These are phyloP conservation scores for Agrochola litura DNA, from an alignment of 2,888 invertebrate species.

Conservation along the genomic window DNA sequence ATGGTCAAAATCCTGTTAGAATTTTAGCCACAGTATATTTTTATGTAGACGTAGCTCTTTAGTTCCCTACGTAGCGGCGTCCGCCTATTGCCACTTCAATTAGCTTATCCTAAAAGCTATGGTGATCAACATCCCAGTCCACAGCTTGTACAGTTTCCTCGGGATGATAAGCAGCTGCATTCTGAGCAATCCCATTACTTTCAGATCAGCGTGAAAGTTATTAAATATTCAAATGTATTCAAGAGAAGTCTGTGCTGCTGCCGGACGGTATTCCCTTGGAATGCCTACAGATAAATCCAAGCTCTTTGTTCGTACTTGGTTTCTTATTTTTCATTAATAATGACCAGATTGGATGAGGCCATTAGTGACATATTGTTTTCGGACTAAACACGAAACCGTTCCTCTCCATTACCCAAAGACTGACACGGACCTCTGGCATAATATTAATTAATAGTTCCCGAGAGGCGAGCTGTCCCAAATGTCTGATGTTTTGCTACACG, in stretches of 20 bases:
- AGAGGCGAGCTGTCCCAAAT: slow-evolving; percentile 56
- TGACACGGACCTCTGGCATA: slow-evolving; percentile 46
- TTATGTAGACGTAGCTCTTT: not conserved
- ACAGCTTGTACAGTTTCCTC: slow-evolving; percentile 16
- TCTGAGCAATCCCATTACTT: slow-evolving; percentile 30
- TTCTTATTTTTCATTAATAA: slow-evolving; percentile 13
- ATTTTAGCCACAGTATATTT: not conserved
- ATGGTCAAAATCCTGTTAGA: not conserved
- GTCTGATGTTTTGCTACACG: slow-evolving; percentile 62
- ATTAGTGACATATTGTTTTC: slow-evolving; percentile 49
- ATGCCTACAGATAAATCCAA: slow-evolving; percentile 36
- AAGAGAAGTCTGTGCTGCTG: slow-evolving; percentile 20
- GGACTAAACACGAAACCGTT: slow-evolving; percentile 33
- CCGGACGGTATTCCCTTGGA: slow-evolving; percentile 26
- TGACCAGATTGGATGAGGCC: slow-evolving; percentile 20
- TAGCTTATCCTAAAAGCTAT: slow-evolving; percentile 1
- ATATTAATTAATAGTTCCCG: slow-evolving; percentile 63
- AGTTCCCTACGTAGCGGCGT: not conserved
- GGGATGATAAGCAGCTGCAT: slow-evolving; percentile 17
- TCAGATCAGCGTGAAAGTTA: slow-evolving; percentile 45
- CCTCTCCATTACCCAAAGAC: slow-evolving; percentile 48
- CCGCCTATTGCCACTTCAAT: slow-evolving; percentile 14
- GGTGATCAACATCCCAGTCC: not conserved
- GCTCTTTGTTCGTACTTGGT: not conserved
- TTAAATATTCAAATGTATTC: slow-evolving; percentile 56